Evolutionary conservation across 1,140 invertebrate species (phyloP).

Genomic region (Bombus difficillimus): DNA sequence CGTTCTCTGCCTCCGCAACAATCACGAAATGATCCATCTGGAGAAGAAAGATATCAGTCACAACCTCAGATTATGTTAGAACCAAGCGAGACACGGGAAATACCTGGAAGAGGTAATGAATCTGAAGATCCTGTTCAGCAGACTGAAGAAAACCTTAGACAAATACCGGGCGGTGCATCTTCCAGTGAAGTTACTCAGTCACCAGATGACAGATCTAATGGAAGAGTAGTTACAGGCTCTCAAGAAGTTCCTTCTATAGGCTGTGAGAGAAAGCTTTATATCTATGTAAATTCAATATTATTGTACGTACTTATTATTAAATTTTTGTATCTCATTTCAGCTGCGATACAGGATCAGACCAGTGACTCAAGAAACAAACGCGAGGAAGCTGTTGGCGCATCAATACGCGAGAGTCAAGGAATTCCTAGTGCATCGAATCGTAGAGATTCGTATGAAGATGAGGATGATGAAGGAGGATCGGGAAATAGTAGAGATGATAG

Average conservation of each 20-base stretch:
- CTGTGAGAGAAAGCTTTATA: slow-evolving; percentile 62
- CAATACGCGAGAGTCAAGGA: slow-evolving; percentile 72
- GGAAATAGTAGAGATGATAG: slow-evolving; percentile 78
- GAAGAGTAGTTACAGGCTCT: slow-evolving; percentile 79
- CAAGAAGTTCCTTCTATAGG: slow-evolving; percentile 71
- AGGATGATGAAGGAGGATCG: slow-evolving; percentile 79
- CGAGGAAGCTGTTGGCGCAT: slow-evolving; percentile 80
- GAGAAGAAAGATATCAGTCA: slow-evolving; percentile 72
- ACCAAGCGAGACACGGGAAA: slow-evolving; percentile 71
- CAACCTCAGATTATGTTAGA: slow-evolving; percentile 69
- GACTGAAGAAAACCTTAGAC: slow-evolving; percentile 70
- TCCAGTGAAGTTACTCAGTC: slow-evolving; percentile 70
- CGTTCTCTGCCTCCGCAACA: slow-evolving; percentile 74
- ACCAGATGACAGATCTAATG: slow-evolving; percentile 69
- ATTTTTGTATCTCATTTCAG: slow-evolving; percentile 42
- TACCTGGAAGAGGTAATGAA: slow-evolving; percentile 78
- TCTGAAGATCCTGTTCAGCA: slow-evolving; percentile 68
- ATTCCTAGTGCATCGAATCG: slow-evolving; percentile 71
- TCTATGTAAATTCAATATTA: not conserved
- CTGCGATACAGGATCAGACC: slow-evolving; percentile 69
- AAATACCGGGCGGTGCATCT: slow-evolving; percentile 79
- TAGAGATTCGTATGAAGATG: slow-evolving; percentile 79
- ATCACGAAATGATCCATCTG: slow-evolving; percentile 79
- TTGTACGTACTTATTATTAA: not conserved
- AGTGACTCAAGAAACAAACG: slow-evolving; percentile 76